Evolutionary conservation across 2,113 vertebrate genomes (phyloP), one percentile per base, ranked within the genome.

Genomic region (Xiphias gladius): DNA sequence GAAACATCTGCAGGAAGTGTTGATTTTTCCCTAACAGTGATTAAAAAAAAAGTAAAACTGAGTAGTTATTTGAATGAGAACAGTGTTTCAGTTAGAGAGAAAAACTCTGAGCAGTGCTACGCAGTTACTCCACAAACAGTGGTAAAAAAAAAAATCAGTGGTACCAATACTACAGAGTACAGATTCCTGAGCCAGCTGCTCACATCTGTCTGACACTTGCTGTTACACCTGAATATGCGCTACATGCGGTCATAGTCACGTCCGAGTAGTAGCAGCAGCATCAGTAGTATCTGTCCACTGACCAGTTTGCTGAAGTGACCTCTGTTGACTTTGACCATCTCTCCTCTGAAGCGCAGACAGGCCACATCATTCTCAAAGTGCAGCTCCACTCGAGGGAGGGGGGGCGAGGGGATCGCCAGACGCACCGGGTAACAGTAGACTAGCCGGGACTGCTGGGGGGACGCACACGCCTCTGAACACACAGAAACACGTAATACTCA

Each of bases 231-330:
- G 41, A 43, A 8, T 46, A 2, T 39, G 19, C n/a, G 16, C 28
- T 37, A 24, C 6, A 12, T 17, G 58, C 1, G 9, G 20, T 75
- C 12, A n/a, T 22, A 17, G 14, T 9, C 2, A 37, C 37, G 12
- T 35, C 41, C 19, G 41, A 50, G 48, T 19, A 48, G 48, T 7
- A 50, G 5, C 48, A 48, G 16, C 39, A 43, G n/a, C 52, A 20
- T 50, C 35, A 30, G 12, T n/a, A 20, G n/a, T 26, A 17, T n/a
- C 22, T 17, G 6, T 14, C 1, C 0, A 84, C 97, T 91, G 46
- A 99, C 98, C 97, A 99, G 95, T 93, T 99, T 99, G 93, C 94
- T 98, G 94, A 99, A 99, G 95, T 98, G 97, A 80, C 94, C 98
- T 74, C 97, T 95, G 95, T 97, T 99, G 86, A 99, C 94, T 86